phyloP scores from a whole-genome alignment of 1,140 invertebrate genomes.

The Mamestra configurata region DNA sequence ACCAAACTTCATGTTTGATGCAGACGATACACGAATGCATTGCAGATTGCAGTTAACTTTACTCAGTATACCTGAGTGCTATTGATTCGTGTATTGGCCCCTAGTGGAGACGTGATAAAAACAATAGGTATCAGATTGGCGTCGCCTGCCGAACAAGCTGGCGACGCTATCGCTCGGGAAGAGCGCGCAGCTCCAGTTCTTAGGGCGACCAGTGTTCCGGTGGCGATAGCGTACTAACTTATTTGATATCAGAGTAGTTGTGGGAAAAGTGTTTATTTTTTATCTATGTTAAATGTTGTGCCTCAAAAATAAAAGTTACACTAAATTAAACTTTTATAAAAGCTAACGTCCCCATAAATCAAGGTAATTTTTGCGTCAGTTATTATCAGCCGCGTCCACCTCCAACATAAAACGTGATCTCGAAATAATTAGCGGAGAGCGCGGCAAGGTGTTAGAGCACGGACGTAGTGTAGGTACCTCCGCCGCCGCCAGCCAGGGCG shows the following conservation, averaged over 20 bases:
- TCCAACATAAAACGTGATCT: constrained; percentile 59
- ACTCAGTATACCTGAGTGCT: background rate
- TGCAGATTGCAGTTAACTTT: background rate
- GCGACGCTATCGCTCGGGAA: background rate
- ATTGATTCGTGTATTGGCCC: background rate
- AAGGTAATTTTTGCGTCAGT: constrained; percentile 12
- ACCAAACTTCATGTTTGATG: too few relatives aligned
- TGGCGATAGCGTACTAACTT: constrained; percentile 11
- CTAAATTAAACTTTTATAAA: background rate
- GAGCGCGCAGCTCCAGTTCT: background rate
- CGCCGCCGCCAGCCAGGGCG: constrained; percentile 74
- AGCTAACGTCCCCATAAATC: background rate
- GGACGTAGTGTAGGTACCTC: constrained; percentile 56
- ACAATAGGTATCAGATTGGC: constrained; percentile 1
- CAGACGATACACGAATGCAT: too few relatives aligned
- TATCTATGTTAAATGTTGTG: background rate
- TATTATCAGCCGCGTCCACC: constrained; percentile 39
- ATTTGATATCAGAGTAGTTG: background rate
- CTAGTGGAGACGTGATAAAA: background rate
- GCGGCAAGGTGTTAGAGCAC: constrained; percentile 54
- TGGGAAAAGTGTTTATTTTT: background rate
- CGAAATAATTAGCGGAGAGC: constrained; percentile 59
- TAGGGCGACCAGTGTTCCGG: background rate
- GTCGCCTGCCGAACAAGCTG: constrained; percentile 14
- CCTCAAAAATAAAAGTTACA: background rate